phyloP scores from a whole-genome alignment of 2,797 vertebrate species.

The Hoplostethus atlanticus region DNA sequence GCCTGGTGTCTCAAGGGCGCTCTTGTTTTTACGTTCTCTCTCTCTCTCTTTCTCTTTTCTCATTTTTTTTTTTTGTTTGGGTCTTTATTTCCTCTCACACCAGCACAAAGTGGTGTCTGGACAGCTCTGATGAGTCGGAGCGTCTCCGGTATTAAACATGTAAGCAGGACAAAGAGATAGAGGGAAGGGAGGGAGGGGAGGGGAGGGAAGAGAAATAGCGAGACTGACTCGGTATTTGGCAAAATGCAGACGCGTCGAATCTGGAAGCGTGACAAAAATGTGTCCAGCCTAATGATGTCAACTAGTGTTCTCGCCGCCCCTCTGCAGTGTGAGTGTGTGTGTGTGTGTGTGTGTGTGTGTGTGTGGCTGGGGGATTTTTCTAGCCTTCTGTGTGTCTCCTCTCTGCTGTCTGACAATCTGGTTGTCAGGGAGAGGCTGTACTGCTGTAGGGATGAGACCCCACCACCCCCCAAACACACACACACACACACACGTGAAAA shows the following conservation, averaged over 20 bases:
- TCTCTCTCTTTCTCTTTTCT: slow-evolving; percentile 13
- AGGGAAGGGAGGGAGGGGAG: slow-evolving; percentile 37
- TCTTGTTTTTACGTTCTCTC: slow-evolving; percentile 46
- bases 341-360: slow-evolving; percentile 30
- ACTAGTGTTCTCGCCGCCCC: slow-evolving; percentile 72
- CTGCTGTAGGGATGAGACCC: slow-evolving; percentile 43
- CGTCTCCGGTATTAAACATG: slow-evolving; percentile 71
- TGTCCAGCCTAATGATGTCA: slow-evolving; percentile 85
- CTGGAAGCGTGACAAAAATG: slow-evolving; percentile 86
- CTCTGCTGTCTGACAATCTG: slow-evolving; percentile 61
- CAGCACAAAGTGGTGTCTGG: slow-evolving; percentile 62
- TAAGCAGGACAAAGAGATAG: slow-evolving; percentile 67
- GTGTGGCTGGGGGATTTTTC: slow-evolving; percentile 31
- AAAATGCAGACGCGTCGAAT: slow-evolving; percentile 82
- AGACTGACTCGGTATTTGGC: slow-evolving; percentile 73
- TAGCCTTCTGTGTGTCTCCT: slow-evolving; percentile 41
- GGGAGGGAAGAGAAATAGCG: slow-evolving; percentile 49
- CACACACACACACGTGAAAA: slow-evolving; percentile 9
- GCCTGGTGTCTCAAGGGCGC: slow-evolving; percentile 39
- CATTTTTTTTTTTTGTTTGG: slow-evolving; percentile 6
- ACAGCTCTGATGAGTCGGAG: slow-evolving; percentile 65
- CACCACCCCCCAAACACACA: neutral
- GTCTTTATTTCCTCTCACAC: slow-evolving; percentile 55
- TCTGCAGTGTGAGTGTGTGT: slow-evolving; percentile 58
- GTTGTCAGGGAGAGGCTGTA: slow-evolving; percentile 57